phyloP scores from a whole-genome alignment of 1,140 invertebrate genomes.

The Hesperophylax magnus region DNA sequence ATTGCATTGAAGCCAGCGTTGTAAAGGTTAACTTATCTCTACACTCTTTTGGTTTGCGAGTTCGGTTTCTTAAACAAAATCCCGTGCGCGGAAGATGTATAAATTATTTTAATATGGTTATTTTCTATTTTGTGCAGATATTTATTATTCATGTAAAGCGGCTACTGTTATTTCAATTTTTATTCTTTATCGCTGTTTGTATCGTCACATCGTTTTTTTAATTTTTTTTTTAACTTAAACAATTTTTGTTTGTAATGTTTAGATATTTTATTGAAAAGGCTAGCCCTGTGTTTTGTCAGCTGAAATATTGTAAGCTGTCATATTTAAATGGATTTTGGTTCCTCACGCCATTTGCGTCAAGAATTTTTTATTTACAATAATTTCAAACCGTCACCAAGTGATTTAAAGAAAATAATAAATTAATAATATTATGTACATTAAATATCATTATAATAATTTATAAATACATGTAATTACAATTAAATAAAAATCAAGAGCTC shows the following conservation, averaged over 20 bases:
- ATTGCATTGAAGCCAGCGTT: no score
- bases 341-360: neutral
- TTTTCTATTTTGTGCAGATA: conserved; percentile 29
- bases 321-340: conserved; percentile 3
- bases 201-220: conserved; percentile 27
- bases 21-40: no score
- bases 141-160: conserved; percentile 25
- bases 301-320: neutral
- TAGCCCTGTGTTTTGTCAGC: neutral
- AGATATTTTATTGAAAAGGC: conserved; percentile 39
- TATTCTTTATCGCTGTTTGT: conserved; percentile 35
- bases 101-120: neutral
- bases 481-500: no score
- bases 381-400: no score
- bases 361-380: no score
- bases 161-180: conserved; percentile 25
- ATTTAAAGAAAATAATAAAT: neutral
- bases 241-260: conserved; percentile 38
- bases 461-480: no score
- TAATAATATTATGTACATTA: neutral
- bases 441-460: neutral
- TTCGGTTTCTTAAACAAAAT: neutral
- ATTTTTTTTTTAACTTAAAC: conserved; percentile 23
- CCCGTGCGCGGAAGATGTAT: conserved; percentile 6
- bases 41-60: conserved; percentile 26